Base-by-base conservation (phyloP, 2,113 vertebrate species). In the Spea bombifrons region DNA sequence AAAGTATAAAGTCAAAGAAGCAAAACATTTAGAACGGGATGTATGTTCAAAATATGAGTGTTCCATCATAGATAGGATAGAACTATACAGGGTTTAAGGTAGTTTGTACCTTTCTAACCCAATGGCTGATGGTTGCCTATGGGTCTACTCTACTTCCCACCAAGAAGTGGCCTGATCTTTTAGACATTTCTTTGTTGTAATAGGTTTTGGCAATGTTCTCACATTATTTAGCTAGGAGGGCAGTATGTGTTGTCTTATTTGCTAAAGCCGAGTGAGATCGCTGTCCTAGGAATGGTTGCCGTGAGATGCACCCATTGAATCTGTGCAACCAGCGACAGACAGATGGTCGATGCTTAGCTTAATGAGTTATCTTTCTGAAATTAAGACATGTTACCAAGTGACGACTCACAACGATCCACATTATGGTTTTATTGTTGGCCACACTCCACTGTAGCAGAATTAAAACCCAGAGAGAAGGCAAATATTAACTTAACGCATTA, bases 401-500 rank as follows among this genome's bases (percentile, higher is more conserved):
- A 73, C 45, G 1, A 70, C 45, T 47, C 8, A 79, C 45, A 55
- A 30, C 47, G 17, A 72, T 10, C 8, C 9, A 16, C 12, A 71
- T 71, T 12, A 44, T 10, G 47, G n/a, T 47, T 52, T 55, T 43
- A 46, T 67, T 66, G 8, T 8, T 5, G 15, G 3, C 45, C 15
- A 47, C 17, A 61, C 49, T 66, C 47, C 53, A 52, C 8, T 47
- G 50, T 12, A 75, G 63, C 73, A 66, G 73, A 66, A 75, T 7
- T 30, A 70, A 50, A 13, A 66, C n/a, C 7, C 5, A 53, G 44
- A 73, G 15, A 5, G 30, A 53, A 13, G 16, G 63, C 70, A 80
- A 80, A 80, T 80, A 80, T 80, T 80, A 67, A 67, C 77, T 73
- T 53, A 8, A 3, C 44, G 4, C 63, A 73, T 73, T 57, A 80